These are phyloP conservation scores for Microtus californicus DNA, from an alignment of 2,797 vertebrate genomes.

Conservation along the genomic window DNA sequence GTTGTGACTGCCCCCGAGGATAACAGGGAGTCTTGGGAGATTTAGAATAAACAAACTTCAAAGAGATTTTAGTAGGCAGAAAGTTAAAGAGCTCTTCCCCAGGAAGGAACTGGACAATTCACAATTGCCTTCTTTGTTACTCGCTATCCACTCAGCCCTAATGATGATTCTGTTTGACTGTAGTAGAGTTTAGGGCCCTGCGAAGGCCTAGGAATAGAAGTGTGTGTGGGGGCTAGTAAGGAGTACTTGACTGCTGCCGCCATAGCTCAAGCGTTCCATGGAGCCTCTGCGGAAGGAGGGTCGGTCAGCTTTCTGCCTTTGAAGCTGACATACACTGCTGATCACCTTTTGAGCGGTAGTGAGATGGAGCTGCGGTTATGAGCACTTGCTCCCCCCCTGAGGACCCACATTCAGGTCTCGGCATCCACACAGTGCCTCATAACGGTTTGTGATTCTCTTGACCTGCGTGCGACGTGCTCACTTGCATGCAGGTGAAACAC, in stretches of 20 bases:
- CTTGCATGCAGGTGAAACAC: not conserved
- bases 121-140: slow-evolving; percentile 23
- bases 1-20: not conserved
- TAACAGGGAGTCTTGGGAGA: not conserved
- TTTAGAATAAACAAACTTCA: slow-evolving; percentile 57
- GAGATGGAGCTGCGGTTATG: not conserved
- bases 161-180: not conserved
- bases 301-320: not conserved
- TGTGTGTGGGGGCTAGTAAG: not conserved
- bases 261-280: fast-evolving
- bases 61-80: slow-evolving; percentile 27
- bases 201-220: not conserved
- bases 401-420: not conserved
- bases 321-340: not conserved
- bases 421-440: not conserved
- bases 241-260: not conserved
- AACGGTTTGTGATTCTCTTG: not conserved
- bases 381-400: not conserved
- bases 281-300: not conserved
- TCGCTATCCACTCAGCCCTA: not conserved
- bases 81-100: slow-evolving; percentile 3
- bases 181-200: not conserved
- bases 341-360: not conserved
- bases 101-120: slow-evolving; percentile 1
- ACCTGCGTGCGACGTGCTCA: not conserved